Evolutionary conservation across 2,113 vertebrate genomes (phyloP).

Genomic region (Eulacestoma nigropectus): DNA sequence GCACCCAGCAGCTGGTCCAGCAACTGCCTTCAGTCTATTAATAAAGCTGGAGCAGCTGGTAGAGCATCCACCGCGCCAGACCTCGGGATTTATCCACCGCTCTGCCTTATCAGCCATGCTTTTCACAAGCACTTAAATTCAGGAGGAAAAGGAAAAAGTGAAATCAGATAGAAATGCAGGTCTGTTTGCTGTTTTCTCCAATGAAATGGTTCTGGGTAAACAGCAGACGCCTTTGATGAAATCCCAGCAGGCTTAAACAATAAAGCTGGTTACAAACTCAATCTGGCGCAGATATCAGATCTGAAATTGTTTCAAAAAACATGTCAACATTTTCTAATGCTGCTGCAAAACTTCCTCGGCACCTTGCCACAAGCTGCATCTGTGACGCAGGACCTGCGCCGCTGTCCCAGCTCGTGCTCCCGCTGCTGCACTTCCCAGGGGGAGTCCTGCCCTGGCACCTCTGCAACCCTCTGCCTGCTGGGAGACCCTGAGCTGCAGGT

Average conservation of each 20-base stretch:
- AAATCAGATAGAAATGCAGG: slow-evolving; percentile 81
- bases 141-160: slow-evolving; percentile 73
- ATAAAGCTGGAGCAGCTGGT: slow-evolving; percentile 40
- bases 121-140: slow-evolving; percentile 79
- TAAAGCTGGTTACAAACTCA: slow-evolving; percentile 84
- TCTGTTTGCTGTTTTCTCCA: slow-evolving; percentile 81
- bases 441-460: not conserved
- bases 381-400: not conserved
- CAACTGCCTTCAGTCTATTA: not conserved
- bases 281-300: slow-evolving; percentile 81
- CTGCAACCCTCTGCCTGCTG: not conserved
- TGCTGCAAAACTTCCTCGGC: slow-evolving; percentile 65
- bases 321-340: slow-evolving; percentile 76
- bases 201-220: slow-evolving; percentile 81
- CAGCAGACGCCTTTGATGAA: slow-evolving; percentile 82
- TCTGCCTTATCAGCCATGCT: slow-evolving; percentile 73
- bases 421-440: not conserved
- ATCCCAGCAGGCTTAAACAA: slow-evolving; percentile 84
- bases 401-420: not conserved
- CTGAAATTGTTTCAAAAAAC: slow-evolving; percentile 83
- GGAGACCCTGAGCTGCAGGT: not conserved
- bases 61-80: not conserved
- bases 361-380: slow-evolving; percentile 28
- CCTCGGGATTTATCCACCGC: slow-evolving; percentile 32
- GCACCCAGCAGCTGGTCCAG: not conserved